A percentile compares a stretch with the other conserved stretches of the same genome.
These are phyloP conservation scores for Craseonycteris thonglongyai DNA, from an alignment of 2,113 vertebrate species.

Conservation along the genomic window DNA sequence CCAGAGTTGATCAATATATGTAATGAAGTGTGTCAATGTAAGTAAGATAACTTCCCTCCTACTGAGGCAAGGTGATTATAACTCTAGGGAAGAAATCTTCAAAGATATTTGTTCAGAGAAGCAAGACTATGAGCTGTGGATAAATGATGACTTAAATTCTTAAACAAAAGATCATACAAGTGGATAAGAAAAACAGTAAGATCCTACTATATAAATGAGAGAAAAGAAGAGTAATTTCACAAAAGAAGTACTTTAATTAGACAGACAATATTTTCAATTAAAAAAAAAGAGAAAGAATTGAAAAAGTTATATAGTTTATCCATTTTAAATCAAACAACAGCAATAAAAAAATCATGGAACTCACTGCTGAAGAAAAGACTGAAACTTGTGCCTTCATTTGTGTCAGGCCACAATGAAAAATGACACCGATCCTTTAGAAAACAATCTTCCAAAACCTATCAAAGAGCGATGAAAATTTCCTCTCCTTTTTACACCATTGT, in stretches of 20 bases:
- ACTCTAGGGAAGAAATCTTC: background rate
- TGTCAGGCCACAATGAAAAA: background rate
- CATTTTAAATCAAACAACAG: background rate
- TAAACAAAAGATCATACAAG: background rate
- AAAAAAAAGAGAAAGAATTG: background rate
- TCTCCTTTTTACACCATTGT: background rate
- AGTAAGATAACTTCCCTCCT: background rate
- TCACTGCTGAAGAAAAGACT: background rate
- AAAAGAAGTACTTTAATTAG: background rate
- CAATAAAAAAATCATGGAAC: background rate
- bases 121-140: background rate
- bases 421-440: background rate
- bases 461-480: background rate
- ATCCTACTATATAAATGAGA: background rate
- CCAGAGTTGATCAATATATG: conserved; percentile 27
- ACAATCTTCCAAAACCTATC: background rate
- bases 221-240: background rate
- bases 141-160: background rate
- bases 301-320: background rate
- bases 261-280: background rate
- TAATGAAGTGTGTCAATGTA: background rate
- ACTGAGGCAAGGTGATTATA: background rate
- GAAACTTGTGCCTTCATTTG: background rate
- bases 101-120: background rate
- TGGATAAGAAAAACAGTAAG: background rate